Evolutionary conservation across 2,113 vertebrate species (phyloP).

Genomic region (Poicephalus meyeri): DNA sequence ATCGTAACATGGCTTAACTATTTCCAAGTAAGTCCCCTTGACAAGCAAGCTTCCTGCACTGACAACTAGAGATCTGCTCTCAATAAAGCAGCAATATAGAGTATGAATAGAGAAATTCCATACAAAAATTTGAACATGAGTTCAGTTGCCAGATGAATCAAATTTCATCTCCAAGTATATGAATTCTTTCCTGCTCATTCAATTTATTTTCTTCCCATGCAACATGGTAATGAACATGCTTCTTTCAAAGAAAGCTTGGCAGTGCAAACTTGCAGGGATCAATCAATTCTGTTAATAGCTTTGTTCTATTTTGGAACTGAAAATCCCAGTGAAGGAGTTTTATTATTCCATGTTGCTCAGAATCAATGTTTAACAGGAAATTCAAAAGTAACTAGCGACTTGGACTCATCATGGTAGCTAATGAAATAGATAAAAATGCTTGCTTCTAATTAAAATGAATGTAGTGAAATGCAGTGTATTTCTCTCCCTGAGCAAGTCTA

Average conservation of each 20-base stretch:
- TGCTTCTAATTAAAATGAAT: not conserved
- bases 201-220: not conserved
- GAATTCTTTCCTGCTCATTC: conserved; percentile 6
- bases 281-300: not conserved
- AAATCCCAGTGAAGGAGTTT: not conserved
- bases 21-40: conserved; percentile 17
- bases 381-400: not conserved
- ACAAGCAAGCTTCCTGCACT: conserved; percentile 3
- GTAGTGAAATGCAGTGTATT: not conserved
- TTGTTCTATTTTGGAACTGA: not conserved
- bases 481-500: not conserved
- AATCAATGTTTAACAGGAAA: not conserved
- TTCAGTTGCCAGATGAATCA: conserved; percentile 6
- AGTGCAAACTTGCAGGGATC: not conserved
- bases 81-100: not conserved
- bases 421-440: not conserved
- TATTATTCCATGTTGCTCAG: not conserved
- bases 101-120: not conserved
- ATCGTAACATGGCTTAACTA: not conserved
- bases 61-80: not conserved
- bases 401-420: not conserved
- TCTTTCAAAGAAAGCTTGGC: conserved; percentile 4
- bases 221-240: not conserved
- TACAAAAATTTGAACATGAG: not conserved
- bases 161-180: conserved; percentile 10